Evolutionary conservation across 1,140 invertebrate species (phyloP).

Genomic region (Goniozus legneri): DNA sequence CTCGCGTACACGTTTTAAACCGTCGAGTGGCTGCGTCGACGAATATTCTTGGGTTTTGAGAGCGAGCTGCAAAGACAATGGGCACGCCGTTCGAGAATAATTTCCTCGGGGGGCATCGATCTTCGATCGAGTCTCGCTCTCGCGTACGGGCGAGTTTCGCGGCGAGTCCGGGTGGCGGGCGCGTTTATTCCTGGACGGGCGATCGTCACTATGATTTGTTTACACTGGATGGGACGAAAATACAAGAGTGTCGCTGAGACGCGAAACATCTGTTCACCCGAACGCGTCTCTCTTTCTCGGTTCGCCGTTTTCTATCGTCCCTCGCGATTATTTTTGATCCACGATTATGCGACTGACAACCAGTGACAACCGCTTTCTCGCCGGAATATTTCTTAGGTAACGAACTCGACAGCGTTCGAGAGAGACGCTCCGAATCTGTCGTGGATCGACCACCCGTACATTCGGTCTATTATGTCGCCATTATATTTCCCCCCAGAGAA

Average conservation of each 20-base stretch:
- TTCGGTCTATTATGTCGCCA: too few relatives aligned
- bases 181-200: conserved; percentile 44
- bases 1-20: too few relatives aligned
- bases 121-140: not conserved
- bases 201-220: conserved; percentile 48
- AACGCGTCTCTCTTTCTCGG: conserved; percentile 15
- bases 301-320: conserved; percentile 20
- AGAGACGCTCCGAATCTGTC: too few relatives aligned
- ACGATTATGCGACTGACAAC: conserved; percentile 30
- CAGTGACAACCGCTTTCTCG: conserved; percentile 30
- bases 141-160: too few relatives aligned
- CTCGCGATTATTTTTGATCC: conserved; percentile 34
- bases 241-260: conserved; percentile 45
- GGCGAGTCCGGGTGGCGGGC: conserved; percentile 5
- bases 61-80: too few relatives aligned
- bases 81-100: too few relatives aligned
- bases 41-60: too few relatives aligned
- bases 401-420: conserved; percentile 23
- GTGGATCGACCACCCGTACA: too few relatives aligned
- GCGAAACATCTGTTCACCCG: conserved; percentile 42
- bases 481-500: too few relatives aligned
- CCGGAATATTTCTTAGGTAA: conserved; percentile 20
- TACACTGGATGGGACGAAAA: conserved; percentile 49
- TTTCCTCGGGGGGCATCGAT: not conserved
- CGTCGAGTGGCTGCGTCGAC: too few relatives aligned